Percentiles rank a stretch among this genome's conserved stretches.
Conservation (phyloP, 2,113 vertebrate genomes). For the Solenodon paradoxus region DNA sequence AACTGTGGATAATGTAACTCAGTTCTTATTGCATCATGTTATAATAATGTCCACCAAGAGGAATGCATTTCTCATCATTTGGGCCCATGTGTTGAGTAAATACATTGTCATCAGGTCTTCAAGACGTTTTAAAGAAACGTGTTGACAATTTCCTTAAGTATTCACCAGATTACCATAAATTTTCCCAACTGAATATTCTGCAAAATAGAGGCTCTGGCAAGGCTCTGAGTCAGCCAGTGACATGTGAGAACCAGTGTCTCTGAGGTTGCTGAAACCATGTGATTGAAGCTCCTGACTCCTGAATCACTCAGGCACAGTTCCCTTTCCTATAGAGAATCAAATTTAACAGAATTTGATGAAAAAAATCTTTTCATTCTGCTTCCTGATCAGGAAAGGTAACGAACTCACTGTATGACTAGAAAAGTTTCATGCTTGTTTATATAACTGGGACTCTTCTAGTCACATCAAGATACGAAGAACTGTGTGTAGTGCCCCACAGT, state of each 20-base stretch:
- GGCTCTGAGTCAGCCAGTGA: too few species aligned
- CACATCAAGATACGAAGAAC: fast-evolving
- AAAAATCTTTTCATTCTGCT: neutral
- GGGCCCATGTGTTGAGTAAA: neutral
- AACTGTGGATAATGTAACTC: neutral
- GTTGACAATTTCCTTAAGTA: neutral
- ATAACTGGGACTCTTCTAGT: neutral
- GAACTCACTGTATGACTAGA: neutral
- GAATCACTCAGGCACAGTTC: neutral
- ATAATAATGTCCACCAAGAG: neutral
- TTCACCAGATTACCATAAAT: neutral
- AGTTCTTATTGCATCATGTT: neutral
- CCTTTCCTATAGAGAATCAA: neutral
- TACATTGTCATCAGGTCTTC: neutral
- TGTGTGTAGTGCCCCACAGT: fast-evolving
- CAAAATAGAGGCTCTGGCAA: neutral
- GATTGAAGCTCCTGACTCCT: neutral
- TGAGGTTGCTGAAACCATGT: neutral
- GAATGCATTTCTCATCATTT: too few species aligned
- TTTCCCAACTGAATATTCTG: neutral
- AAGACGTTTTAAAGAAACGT: neutral
- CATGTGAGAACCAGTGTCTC: neutral
- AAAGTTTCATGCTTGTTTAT: fast-evolving
- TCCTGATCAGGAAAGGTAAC: neutral
- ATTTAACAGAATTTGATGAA: too few species aligned